These are phyloP conservation scores for Tympanuchus pallidicinctus DNA, from an alignment of 2,113 vertebrate genomes.

Conservation along the genomic window DNA sequence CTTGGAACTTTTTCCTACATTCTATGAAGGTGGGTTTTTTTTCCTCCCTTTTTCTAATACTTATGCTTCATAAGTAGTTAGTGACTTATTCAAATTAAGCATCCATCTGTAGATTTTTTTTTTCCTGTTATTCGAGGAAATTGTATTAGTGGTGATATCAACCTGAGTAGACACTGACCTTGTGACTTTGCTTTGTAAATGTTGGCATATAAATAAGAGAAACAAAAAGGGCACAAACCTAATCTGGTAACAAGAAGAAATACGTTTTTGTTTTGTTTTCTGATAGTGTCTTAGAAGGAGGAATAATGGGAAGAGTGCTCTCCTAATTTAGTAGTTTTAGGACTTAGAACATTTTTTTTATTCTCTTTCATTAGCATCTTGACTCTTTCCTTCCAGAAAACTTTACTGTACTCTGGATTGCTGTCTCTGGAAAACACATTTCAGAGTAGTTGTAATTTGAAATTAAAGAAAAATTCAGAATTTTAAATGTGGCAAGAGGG, in stretches of 20 bases:
- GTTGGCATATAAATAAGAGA: background rate
- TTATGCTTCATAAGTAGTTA: background rate
- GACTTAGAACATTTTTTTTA: background rate
- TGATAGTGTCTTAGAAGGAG: background rate
- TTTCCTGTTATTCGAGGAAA: background rate
- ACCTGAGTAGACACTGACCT: background rate
- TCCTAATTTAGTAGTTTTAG: background rate
- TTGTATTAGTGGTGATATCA: background rate
- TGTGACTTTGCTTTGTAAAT: background rate
- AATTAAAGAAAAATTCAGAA: background rate
- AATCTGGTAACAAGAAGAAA: background rate
- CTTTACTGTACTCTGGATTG: background rate
- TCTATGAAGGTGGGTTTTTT: rapidly evolving
- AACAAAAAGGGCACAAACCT: background rate
- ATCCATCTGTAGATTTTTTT: background rate
- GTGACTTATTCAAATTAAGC: background rate
- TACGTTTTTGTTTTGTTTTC: background rate
- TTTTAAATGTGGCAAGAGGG: background rate
- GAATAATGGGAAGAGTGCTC: background rate
- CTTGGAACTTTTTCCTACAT: background rate
- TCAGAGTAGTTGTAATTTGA: background rate
- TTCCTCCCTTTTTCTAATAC: background rate
- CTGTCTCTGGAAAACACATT: background rate
- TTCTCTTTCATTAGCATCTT: background rate
- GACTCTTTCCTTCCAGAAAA: background rate